Evolutionary conservation across 2,797 vertebrate species (phyloP).

Genomic region (Arnoldichthys spilopterus): DNA sequence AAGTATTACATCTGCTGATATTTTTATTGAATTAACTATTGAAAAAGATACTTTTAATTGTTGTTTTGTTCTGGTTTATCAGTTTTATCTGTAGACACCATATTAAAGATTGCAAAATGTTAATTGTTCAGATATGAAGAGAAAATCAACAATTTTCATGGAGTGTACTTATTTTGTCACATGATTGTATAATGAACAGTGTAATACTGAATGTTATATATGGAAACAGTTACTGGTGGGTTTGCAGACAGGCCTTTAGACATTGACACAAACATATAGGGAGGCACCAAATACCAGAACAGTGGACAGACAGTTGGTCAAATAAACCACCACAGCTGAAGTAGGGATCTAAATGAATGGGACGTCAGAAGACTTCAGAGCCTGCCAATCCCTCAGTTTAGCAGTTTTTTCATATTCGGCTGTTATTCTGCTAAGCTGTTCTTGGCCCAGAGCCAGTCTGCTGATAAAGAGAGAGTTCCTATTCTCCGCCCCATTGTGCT

Average conservation of each 20-base stretch:
- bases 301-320: conserved; percentile 46
- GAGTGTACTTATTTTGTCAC: too few species aligned
- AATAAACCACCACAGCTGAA: conserved; percentile 40
- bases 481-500: conserved; percentile 52
- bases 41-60: too few species aligned
- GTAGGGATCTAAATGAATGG: conserved; percentile 6
- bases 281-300: conserved; percentile 32
- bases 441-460: conserved; percentile 48
- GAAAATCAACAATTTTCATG: too few species aligned
- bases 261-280: conserved; percentile 54
- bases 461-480: conserved; percentile 53
- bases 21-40: too few species aligned
- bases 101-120: too few species aligned
- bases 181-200: too few species aligned
- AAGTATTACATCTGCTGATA: too few species aligned
- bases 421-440: conserved; percentile 46
- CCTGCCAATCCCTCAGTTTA: conserved; percentile 21
- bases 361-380: conserved; percentile 2
- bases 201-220: too few species aligned
- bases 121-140: too few species aligned
- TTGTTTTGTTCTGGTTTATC: too few species aligned
- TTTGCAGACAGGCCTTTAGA: conserved; percentile 61
- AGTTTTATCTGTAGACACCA: too few species aligned
- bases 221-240: conserved; percentile 4
- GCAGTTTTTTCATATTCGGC: conserved; percentile 8